Conservation (phyloP, 2,888 invertebrate genomes). For the Carterocephalus palaemon region DNA sequence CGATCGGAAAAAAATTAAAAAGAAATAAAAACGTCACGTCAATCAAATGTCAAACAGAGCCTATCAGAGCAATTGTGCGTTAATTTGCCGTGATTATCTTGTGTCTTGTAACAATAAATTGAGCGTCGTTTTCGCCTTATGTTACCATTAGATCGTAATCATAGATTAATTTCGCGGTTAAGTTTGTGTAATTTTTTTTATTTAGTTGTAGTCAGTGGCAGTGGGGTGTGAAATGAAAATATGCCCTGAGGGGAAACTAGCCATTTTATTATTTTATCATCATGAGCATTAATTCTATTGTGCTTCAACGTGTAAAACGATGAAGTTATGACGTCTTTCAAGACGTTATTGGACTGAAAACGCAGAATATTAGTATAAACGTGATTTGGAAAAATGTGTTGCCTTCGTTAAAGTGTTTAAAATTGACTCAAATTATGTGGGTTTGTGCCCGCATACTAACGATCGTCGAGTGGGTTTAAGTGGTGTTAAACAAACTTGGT, state of each 20-base stretch:
- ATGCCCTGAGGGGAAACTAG: conserved; percentile 35
- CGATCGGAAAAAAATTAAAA: neutral
- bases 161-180: neutral
- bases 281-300: conserved; percentile 36
- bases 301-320: conserved; percentile 32
- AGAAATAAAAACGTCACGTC: conserved; percentile 33
- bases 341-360: conserved; percentile 29
- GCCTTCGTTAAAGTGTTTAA: no score
- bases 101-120: neutral
- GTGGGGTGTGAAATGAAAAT: conserved; percentile 24
- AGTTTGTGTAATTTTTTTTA: conserved; percentile 5
- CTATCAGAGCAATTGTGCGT: conserved; percentile 27
- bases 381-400: conserved; percentile 32
- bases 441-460: no score
- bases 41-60: conserved; percentile 36
- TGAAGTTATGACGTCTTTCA: conserved; percentile 49
- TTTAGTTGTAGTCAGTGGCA: neutral
- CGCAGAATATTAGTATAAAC: conserved; percentile 20
- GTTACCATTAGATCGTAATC: neutral
- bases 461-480: no score
- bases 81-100: conserved; percentile 29
- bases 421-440: no score
- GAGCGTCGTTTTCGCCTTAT: neutral
- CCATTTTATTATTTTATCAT: conserved; percentile 39
- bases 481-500: no score